Evolutionary conservation across 2,888 invertebrate species (phyloP), one percentile per base, ranked within the genome.

Genomic region (Tribolium freemani): DNA sequence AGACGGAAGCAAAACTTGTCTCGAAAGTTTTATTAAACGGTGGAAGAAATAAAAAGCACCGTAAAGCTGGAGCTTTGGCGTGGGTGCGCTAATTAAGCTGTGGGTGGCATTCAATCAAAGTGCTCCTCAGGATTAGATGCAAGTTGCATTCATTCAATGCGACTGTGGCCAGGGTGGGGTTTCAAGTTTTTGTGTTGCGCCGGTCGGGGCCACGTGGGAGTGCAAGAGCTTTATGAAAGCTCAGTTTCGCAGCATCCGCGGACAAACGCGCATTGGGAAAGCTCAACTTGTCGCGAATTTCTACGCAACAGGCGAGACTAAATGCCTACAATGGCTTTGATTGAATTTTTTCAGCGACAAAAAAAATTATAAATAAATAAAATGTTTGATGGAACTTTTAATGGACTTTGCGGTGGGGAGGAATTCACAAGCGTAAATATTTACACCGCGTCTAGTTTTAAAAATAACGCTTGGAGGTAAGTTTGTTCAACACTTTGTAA

Each of bases 181-280:
- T 69, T 63, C 20, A 69, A 74, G 72, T 76, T 76, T 76, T 74
- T 70, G 71, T 66, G 72, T 73, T 74, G 74, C 77, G 77, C 77
- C 73, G 74, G 71, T 76, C 73, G 74, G 61, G 64, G 54, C 71
- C 77, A 76, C 76, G 76, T 78, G 77, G 75, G 73, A 76, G 46
- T 72, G 46, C 66, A 61, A 69, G 72, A 75, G 75, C 75, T 77
- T 75, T 76, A 60, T 66, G 75, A 72, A 78, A 77, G 74, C 76
- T 77, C 75, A 79, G 78, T 80, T 76, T 61, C 71, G 68, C 76
- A 79, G 77, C 75, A 79, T 78, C 78, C 77, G 76, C 69, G 75
- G 76, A 71, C 75, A 63, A 48, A 69, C 64, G 53, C 21, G 67
- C 73, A 21, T 51, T 69, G 46, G n/a, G 11, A 31, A 11, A 10